Conservation (phyloP, 2,888 invertebrate species). For the Chymomyza procnemis region DNA sequence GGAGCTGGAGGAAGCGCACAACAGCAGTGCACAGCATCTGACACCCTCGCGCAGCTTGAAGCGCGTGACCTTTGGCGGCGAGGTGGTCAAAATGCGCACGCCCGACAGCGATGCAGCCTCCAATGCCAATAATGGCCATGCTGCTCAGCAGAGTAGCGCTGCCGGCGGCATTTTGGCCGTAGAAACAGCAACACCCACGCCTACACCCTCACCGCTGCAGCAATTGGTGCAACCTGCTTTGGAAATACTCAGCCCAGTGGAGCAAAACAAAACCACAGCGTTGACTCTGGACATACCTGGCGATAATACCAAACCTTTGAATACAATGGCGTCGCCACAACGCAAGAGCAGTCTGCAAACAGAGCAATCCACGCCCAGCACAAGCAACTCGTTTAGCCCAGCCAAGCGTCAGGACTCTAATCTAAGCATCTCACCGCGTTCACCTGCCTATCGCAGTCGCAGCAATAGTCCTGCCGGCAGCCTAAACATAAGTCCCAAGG, state of each 20-base stretch:
- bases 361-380: background rate
- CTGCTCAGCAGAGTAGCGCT: background rate
- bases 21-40: conserved; percentile 16
- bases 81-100: conserved; percentile 89
- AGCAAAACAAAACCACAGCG: conserved; percentile 49
- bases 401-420: conserved; percentile 36
- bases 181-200: background rate
- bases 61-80: conserved; percentile 91
- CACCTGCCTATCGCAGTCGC: conserved; percentile 66
- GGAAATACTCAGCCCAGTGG: background rate
- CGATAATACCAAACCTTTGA: conserved; percentile 77
- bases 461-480: conserved; percentile 80
- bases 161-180: background rate
- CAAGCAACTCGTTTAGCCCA: conserved; percentile 31
- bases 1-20: conserved; percentile 79
- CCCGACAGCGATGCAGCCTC: conserved; percentile 88
- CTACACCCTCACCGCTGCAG: background rate
- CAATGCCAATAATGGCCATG: conserved; percentile 57
- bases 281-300: conserved; percentile 76
- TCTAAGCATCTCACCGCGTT: conserved; percentile 58
- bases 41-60: conserved; percentile 82
- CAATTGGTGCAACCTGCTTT: background rate
- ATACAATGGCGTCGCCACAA: conserved; percentile 25
- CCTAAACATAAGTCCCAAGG: conserved; percentile 76
- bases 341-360: background rate